Evolutionary conservation across 1,140 invertebrate species (phyloP), one percentile per base, ranked within the genome.

Genomic region (Mycetomoellerius zeteki): DNA sequence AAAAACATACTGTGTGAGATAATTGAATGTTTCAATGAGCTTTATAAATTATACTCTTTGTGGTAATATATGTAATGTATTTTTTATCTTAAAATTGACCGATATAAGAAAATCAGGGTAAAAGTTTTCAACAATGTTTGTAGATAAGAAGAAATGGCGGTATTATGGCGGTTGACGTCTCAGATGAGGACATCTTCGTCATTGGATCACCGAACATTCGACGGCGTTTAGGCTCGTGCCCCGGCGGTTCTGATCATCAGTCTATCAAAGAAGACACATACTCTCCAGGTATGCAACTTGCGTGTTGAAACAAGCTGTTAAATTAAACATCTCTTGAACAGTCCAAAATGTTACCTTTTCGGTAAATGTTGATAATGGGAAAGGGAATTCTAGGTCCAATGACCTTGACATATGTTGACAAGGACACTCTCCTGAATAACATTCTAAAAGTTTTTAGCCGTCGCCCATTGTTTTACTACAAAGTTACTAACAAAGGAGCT

Each of bases 121-220:
- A 67, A 77, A 21, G 37, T 77, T 72, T 47, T 62, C 27, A 27
- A 72, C 54, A 21, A 67, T 78, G 3, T 65, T 85, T 50, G 2
- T 37, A 96, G 95, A 93, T 95, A 2, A 95, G 95, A 91, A 95
- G 95, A 71, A 96, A 95, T 91, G 95, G 95, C 52, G 94, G 93
- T 27, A 95, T 96, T 67, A 96, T 96, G 8, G 37, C 10, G 37
- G 2, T 43, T 43, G 37, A 43, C 8, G 37, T 43, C 37, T 96
- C 97, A 37, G 97, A 97, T 88, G 96, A 96, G 87, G 96, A 97
- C 76, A 96, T 96, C 62, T 97, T 97, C 10, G 95, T 96, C 21
- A 95, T 96, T 5, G 96, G 96, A 65, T 98, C 97, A 47, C 97
- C 97, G 1, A 96, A 96, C 4, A 94, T 98, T 14, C 95, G 97